Evolutionary conservation across 2,888 invertebrate species (phyloP).

Genomic region (Mylabris sibirica): DNA sequence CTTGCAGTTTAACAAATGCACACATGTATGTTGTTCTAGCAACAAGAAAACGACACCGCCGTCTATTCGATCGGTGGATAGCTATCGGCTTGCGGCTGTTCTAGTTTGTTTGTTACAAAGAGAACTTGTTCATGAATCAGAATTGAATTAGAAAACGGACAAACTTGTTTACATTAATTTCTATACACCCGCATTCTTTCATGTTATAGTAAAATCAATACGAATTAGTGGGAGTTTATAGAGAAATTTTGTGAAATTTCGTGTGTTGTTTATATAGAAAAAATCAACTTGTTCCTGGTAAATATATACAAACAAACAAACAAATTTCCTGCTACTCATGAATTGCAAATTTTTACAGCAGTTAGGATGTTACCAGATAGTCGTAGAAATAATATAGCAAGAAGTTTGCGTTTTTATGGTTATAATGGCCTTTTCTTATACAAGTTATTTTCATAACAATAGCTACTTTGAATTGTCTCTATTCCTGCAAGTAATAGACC

Average conservation of each 20-base stretch:
- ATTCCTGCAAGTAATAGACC: slow-evolving; percentile 11
- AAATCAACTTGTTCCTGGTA: not conserved
- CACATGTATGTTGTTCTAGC: not conserved
- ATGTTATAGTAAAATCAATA: not conserved
- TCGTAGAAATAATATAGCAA: slow-evolving; percentile 11
- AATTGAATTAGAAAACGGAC: slow-evolving; percentile 46
- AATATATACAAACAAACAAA: not conserved
- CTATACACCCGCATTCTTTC: slow-evolving; percentile 50
- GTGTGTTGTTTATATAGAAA: not conserved
- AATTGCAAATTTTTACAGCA: slow-evolving; percentile 14
- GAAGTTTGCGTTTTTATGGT: slow-evolving; percentile 11
- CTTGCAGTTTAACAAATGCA: not conserved
- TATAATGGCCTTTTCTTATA: slow-evolving; percentile 14
- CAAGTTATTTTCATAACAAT: slow-evolving; percentile 12
- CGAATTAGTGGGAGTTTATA: not conserved
- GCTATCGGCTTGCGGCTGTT: slow-evolving; percentile 9
- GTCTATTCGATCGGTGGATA: slow-evolving; percentile 4
- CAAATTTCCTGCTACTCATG: slow-evolving; percentile 14
- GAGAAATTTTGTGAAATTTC: not conserved
- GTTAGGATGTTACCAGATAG: slow-evolving; percentile 6
- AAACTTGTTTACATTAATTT: slow-evolving; percentile 48
- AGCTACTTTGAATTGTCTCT: slow-evolving; percentile 15
- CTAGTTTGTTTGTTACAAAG: slow-evolving; percentile 2
- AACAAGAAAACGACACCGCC: slow-evolving; percentile 3
- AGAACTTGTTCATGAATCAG: slow-evolving; percentile 47